Conservation (phyloP, 2,113 vertebrate genomes). For the Catagonus wagneri region DNA sequence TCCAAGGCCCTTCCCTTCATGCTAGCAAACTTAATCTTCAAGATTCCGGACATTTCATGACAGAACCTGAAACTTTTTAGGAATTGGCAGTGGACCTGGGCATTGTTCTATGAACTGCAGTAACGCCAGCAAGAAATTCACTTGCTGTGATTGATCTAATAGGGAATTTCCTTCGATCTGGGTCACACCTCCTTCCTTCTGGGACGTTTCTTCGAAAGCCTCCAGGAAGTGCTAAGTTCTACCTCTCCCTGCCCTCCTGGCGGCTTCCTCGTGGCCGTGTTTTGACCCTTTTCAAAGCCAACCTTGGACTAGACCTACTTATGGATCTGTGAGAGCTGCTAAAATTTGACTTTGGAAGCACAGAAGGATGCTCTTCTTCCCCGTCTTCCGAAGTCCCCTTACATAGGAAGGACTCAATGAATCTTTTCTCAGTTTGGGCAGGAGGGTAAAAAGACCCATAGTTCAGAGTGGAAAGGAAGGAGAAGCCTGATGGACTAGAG, state of each 20-base stretch:
- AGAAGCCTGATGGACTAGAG: not conserved
- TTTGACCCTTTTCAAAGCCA: not conserved
- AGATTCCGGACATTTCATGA: not conserved
- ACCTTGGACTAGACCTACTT: not conserved
- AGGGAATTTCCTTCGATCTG: not conserved
- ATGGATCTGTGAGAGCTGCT: not conserved
- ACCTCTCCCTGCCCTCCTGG: rapidly evolving
- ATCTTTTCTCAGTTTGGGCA: not conserved
- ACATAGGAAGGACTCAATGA: not conserved
- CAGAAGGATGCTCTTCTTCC: not conserved
- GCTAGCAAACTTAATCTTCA: not conserved
- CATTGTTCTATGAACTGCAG: not conserved
- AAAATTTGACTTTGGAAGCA: not conserved
- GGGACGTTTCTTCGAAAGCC: not conserved
- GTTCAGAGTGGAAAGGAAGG: not conserved
- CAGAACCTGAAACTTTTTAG: not conserved
- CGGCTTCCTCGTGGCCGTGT: not conserved
- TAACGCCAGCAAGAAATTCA: not conserved
- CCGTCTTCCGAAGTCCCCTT: not conserved
- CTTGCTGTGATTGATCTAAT: not conserved
- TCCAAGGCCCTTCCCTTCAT: not conserved
- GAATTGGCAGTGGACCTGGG: not conserved
- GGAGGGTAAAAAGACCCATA: not conserved
- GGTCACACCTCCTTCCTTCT: not conserved
- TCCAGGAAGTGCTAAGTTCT: not conserved